Evolutionary conservation across 1,140 invertebrate species (phyloP).

Genomic region (Drosophila biarmipes): DNA sequence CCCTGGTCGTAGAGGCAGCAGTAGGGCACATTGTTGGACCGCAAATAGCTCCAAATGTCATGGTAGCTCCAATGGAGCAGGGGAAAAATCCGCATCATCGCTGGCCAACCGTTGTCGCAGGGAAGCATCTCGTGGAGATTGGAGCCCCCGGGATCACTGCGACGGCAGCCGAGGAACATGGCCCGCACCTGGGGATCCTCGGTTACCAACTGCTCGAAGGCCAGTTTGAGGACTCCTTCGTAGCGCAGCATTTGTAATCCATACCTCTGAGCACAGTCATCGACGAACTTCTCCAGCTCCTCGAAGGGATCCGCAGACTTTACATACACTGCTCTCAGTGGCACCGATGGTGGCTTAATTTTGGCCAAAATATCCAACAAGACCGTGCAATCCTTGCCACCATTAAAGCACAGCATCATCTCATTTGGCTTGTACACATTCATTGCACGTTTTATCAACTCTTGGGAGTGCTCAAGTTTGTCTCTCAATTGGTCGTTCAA

Average conservation of each 20-base stretch:
- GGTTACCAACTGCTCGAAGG: constrained; percentile 87
- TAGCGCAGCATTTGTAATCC: constrained; percentile 89
- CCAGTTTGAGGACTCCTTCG: constrained; percentile 89
- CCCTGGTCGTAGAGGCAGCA: constrained; percentile 95
- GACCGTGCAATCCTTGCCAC: constrained; percentile 98
- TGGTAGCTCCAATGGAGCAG: constrained; percentile 95
- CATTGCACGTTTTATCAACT: constrained; percentile 21
- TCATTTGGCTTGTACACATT: constrained; percentile 87
- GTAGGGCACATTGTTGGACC: constrained; percentile 91
- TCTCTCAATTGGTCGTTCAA: not conserved
- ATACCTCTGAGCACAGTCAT: constrained; percentile 89
- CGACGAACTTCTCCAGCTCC: constrained; percentile 94
- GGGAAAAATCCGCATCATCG: constrained; percentile 93
- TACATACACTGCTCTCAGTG: constrained; percentile 89
- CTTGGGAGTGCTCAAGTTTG: constrained; percentile 16
- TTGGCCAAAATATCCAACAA: constrained; percentile 89
- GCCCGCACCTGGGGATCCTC: constrained; percentile 90
- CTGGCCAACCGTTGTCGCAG: constrained; percentile 94
- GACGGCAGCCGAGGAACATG: constrained; percentile 94
- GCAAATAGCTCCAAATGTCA: constrained; percentile 94
- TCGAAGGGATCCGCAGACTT: constrained; percentile 90
- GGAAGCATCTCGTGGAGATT: constrained; percentile 84
- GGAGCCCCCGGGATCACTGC: constrained; percentile 90
- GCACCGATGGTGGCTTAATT: constrained; percentile 15
- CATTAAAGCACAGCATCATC: constrained; percentile 96